A percentile compares a stretch with the other conserved stretches of the same genome.
Conservation (phyloP, 23 tunicate species). For the Corella eumyota region DNA sequence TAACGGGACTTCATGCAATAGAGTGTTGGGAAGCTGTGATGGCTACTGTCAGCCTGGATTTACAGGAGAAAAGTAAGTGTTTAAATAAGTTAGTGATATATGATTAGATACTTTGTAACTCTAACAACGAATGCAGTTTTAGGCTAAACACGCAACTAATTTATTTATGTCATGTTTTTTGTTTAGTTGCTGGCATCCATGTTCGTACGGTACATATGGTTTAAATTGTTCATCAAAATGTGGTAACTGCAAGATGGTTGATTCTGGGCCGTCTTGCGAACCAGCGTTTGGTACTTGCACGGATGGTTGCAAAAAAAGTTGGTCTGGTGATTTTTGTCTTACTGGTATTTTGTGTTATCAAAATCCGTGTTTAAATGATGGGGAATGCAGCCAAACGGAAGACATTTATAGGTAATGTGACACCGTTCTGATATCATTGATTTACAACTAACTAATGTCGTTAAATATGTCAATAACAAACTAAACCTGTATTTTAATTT, state of each 20-base stretch:
- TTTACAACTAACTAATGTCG: no score
- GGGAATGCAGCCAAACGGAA: slow-evolving; percentile 45
- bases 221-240: slow-evolving; percentile 57
- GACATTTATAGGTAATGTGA: slow-evolving; percentile 46
- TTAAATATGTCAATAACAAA: no score
- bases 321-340: slow-evolving; percentile 54
- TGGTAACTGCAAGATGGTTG: slow-evolving; percentile 25
- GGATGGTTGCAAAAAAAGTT: slow-evolving; percentile 56
- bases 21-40: slow-evolving; percentile 39
- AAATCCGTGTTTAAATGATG: slow-evolving; percentile 64
- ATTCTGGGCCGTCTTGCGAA: slow-evolving; percentile 29
- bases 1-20: slow-evolving; percentile 46
- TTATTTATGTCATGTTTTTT: neutral
- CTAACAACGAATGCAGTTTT: no score
- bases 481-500: neutral
- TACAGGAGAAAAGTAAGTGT: slow-evolving; percentile 21
- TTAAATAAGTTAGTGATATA: no score
- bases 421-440: no score
- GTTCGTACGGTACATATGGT: slow-evolving; percentile 60
- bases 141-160: no score
- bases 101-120: no score
- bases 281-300: slow-evolving; percentile 35
- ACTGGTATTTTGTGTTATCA: slow-evolving; percentile 51
- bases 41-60: slow-evolving; percentile 39
- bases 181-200: slow-evolving; percentile 38